Conservation (phyloP, 2,113 vertebrate species). For the Gymnocephalus cernua region DNA sequence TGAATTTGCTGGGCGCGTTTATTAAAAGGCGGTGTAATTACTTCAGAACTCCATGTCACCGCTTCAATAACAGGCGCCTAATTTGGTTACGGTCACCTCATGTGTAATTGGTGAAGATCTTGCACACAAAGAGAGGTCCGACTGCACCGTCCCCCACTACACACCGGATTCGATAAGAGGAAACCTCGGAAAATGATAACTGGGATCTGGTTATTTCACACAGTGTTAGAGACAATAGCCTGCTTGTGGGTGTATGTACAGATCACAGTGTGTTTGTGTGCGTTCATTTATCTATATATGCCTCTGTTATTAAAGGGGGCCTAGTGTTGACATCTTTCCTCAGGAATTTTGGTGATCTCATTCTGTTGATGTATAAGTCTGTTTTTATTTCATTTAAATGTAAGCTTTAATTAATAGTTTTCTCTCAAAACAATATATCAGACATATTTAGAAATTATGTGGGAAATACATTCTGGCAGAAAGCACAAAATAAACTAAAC, state of each 20-base stretch:
- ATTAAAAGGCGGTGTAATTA: constrained; percentile 86
- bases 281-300: constrained; percentile 6
- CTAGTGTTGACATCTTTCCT: constrained; percentile 4
- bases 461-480: neutral
- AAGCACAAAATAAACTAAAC: neutral
- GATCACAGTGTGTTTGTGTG: neutral
- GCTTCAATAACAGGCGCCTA: constrained; percentile 79
- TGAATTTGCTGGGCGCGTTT: constrained; percentile 76
- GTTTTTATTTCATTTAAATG: neutral
- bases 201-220: constrained; percentile 46
- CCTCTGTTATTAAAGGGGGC: neutral
- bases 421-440: neutral
- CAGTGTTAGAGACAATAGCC: constrained; percentile 17
- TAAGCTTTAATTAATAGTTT: neutral
- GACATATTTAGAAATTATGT: neutral
- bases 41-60: constrained; percentile 81
- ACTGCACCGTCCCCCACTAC: neutral
- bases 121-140: constrained; percentile 28
- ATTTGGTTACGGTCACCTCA: constrained; percentile 81
- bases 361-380: neutral
- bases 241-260: neutral
- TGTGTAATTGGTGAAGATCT: constrained; percentile 78
- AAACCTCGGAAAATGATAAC: constrained; percentile 48
- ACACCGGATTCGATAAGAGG: constrained; percentile 35
- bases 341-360: constrained; percentile 13